Conservation (phyloP, 1,140 invertebrate genomes). For the Drosophila ogumai region DNA sequence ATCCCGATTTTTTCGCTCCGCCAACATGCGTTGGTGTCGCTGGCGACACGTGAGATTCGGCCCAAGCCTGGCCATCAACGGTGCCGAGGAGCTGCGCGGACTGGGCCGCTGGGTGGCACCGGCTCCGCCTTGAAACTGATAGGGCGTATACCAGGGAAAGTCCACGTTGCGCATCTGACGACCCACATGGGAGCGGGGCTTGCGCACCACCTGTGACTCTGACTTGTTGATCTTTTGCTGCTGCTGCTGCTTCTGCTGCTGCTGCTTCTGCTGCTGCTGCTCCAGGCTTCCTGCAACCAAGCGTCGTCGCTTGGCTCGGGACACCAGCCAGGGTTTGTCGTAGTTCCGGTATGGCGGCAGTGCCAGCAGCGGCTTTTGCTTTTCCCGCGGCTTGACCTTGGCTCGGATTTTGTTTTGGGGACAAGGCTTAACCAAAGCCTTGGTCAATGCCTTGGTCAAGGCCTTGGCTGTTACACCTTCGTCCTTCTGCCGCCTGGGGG, state of each 20-base stretch:
- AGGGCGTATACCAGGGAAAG: constrained; percentile 30
- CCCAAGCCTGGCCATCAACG: not conserved
- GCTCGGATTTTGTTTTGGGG: not conserved
- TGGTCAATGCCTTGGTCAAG: not conserved
- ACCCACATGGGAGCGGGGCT: not conserved
- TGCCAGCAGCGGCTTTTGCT: not conserved
- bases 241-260: not conserved
- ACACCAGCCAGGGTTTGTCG: constrained; percentile 34
- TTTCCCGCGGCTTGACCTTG: not conserved
- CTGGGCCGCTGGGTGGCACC: constrained; percentile 13
- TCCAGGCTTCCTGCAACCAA: not conserved
- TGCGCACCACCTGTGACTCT: not conserved
- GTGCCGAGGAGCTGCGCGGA: not conserved
- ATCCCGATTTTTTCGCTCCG: constrained; percentile 21
- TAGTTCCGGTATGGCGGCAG: constrained; percentile 2
- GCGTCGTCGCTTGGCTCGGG: not conserved
- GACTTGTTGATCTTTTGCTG: not conserved
- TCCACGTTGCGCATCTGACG: constrained; percentile 1
- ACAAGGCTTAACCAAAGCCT: not conserved
- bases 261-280: not conserved
- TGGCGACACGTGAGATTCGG: not conserved
- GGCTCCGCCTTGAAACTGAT: constrained; percentile 34
- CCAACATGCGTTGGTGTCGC: constrained; percentile 4
- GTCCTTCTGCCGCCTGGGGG: not conserved
- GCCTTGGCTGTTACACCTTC: not conserved